Percentiles rank a stretch among this genome's conserved stretches.
Evolutionary conservation across 2,888 invertebrate species (phyloP).

Genomic region (Anoplius nigerrimus): DNA sequence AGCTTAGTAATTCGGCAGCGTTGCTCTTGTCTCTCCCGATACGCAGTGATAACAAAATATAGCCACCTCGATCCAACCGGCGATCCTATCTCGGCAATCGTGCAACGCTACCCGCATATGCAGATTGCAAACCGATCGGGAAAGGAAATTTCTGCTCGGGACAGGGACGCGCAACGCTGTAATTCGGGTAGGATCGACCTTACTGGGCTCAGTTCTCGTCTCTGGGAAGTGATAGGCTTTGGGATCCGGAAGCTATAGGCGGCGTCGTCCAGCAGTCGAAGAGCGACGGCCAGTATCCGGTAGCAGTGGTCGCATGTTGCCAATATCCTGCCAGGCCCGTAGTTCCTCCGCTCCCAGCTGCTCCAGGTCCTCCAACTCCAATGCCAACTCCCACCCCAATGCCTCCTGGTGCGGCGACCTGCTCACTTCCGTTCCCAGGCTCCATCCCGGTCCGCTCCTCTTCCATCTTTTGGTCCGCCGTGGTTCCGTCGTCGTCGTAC

Average conservation of each 20-base stretch:
- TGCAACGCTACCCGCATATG: background rate
- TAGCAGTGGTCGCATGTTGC: conserved; percentile 69
- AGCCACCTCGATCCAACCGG: background rate
- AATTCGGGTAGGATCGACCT: too few species aligned
- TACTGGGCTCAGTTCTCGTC: conserved; percentile 58
- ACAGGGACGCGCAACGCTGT: too few species aligned
- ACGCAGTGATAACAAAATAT: conserved; percentile 5
- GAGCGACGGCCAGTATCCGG: conserved; percentile 71
- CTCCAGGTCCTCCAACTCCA: conserved; percentile 50
- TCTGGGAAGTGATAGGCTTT: conserved; percentile 64
- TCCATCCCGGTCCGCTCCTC: conserved; percentile 46
- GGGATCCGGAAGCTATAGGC: conserved; percentile 64
- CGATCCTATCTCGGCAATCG: background rate
- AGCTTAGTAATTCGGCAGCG: conserved; percentile 4
- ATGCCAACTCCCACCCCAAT: conserved; percentile 60
- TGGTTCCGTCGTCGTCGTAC: conserved; percentile 70
- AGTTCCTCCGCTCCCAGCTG: conserved; percentile 44
- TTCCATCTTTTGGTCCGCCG: conserved; percentile 68
- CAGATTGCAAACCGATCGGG: background rate
- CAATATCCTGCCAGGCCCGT: conserved; percentile 70
- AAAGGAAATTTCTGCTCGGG: too few species aligned
- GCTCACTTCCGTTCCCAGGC: conserved; percentile 11
- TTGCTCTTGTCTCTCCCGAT: conserved; percentile 4
- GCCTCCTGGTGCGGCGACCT: conserved; percentile 21
- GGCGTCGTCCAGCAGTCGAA: conserved; percentile 72